These are phyloP conservation scores for Stenotaenia linearis DNA, from an alignment of 2,888 invertebrate genomes.

Conservation along the genomic window DNA sequence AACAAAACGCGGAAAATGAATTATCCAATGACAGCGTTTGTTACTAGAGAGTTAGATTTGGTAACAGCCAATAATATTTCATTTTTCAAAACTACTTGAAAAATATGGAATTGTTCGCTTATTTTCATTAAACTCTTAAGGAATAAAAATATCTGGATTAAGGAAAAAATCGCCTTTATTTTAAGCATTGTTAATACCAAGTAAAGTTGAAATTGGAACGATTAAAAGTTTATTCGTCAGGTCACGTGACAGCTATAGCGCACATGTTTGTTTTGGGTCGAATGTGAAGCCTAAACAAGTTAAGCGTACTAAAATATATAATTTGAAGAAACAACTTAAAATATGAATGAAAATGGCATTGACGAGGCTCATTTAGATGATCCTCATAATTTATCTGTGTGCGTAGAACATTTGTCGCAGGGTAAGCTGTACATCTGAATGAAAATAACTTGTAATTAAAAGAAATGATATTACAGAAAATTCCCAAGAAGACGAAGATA, in stretches of 20 bases:
- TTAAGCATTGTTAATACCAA: too few relatives aligned
- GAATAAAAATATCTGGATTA: too few relatives aligned
- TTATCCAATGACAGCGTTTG: background rate
- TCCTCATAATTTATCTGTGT: background rate
- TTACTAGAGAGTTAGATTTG: too few relatives aligned
- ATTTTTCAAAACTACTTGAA: background rate
- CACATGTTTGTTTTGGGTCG: too few relatives aligned
- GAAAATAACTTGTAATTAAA: background rate
- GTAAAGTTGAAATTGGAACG: too few relatives aligned
- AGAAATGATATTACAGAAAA: background rate
- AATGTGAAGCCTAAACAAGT: too few relatives aligned
- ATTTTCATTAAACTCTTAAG: too few relatives aligned
- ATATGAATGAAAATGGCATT: background rate
- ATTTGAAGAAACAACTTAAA: background rate
- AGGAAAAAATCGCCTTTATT: too few relatives aligned
- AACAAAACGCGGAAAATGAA: background rate
- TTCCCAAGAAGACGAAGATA: slow-evolving; percentile 32
- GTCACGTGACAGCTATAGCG: too few relatives aligned
- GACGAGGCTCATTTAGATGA: background rate
- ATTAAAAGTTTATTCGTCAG: too few relatives aligned
- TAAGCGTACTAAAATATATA: too few relatives aligned
- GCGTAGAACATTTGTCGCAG: background rate
- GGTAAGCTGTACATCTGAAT: background rate
- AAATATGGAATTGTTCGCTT: too few relatives aligned
- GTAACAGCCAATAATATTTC: background rate